Conservation (phyloP, 2,113 vertebrate species). For the Bostrychus sinensis region DNA sequence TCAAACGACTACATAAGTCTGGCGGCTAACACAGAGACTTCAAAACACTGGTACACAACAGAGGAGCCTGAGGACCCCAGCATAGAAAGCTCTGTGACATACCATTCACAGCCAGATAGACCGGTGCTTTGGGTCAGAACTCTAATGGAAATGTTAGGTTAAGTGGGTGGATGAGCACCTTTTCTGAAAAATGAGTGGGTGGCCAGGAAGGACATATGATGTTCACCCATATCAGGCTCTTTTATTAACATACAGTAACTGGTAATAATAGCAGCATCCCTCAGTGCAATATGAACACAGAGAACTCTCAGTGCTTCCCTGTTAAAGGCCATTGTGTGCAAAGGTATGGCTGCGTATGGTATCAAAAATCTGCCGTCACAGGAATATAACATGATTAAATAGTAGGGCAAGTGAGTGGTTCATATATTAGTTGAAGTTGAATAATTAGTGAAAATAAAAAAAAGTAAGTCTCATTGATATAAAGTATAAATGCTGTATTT, state of each 20-base stretch:
- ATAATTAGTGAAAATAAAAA: too few species aligned
- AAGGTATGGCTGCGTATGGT: constrained; percentile 31
- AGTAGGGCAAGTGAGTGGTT: constrained; percentile 21
- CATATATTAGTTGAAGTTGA: too few species aligned
- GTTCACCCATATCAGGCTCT: constrained; percentile 43
- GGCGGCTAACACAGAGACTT: constrained; percentile 69
- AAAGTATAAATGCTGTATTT: too few species aligned
- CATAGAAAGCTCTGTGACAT: constrained; percentile 49
- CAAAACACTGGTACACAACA: constrained; percentile 62
- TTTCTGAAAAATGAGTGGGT: constrained; percentile 55
- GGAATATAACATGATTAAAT: constrained; percentile 36
- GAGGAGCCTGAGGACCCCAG: constrained; percentile 57
- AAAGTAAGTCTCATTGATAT: background rate
- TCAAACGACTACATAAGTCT: constrained; percentile 64
- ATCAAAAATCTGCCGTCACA: constrained; percentile 32
- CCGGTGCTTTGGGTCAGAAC: constrained; percentile 53
- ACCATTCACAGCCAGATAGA: constrained; percentile 34
- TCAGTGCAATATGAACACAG: constrained; percentile 42
- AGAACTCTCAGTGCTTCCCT: too few species aligned
- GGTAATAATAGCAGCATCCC: constrained; percentile 49
- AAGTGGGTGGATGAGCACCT: constrained; percentile 46
- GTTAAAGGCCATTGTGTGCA: constrained; percentile 39
- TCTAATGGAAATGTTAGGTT: constrained; percentile 67
- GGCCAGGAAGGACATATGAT: constrained; percentile 67
- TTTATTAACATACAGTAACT: constrained; percentile 49